Conservation (phyloP, 2,888 invertebrate species). For the Idaea biselata region DNA sequence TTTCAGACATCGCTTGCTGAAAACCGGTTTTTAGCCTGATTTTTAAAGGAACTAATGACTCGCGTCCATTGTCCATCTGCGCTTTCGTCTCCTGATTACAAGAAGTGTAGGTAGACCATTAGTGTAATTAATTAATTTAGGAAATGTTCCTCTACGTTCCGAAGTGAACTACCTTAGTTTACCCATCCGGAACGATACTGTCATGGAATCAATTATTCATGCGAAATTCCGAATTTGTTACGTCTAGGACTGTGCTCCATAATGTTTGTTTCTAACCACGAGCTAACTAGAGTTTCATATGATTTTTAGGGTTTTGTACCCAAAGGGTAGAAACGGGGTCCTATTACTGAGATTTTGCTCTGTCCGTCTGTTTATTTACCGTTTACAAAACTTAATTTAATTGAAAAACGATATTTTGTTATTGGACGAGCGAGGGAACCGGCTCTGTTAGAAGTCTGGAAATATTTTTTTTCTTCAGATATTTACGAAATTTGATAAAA, state of each 20-base stretch:
- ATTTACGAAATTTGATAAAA: too few relatives aligned
- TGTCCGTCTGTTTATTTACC: too few relatives aligned
- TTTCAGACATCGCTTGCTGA: too few relatives aligned
- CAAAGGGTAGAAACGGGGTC: too few relatives aligned
- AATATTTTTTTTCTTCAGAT: too few relatives aligned
- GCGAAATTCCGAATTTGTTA: background rate
- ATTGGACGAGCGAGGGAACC: too few relatives aligned
- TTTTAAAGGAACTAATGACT: background rate
- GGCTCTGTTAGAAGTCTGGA: too few relatives aligned
- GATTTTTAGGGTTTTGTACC: too few relatives aligned
- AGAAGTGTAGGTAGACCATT: background rate
- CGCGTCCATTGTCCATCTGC: background rate
- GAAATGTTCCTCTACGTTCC: background rate
- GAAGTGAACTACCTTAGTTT: background rate
- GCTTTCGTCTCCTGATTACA: background rate
- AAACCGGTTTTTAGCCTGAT: too few relatives aligned
- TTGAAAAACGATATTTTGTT: too few relatives aligned
- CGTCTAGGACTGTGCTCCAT: background rate
- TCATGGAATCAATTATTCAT: background rate
- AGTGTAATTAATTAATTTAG: background rate
- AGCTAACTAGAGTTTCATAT: background rate
- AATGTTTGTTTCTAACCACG: background rate
- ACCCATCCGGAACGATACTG: background rate
- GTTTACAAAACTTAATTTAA: too few relatives aligned
- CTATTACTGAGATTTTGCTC: too few relatives aligned